These are phyloP conservation scores for Achlya flavicornis DNA, from an alignment of 2,888 invertebrate species.

Conservation along the genomic window DNA sequence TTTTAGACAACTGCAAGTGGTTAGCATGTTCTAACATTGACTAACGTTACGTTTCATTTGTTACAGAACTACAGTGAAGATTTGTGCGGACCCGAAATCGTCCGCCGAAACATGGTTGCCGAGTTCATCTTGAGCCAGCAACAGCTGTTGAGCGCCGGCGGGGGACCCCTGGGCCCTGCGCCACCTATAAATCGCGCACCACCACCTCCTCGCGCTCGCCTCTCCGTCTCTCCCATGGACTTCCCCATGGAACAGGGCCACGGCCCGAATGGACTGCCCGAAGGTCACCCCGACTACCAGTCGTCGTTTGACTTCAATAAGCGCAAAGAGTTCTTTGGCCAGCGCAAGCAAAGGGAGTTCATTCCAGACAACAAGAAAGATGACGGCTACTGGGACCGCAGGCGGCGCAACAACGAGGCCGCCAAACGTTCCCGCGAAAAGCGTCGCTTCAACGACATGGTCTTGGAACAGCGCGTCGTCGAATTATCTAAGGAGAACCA, in stretches of 20 bases:
- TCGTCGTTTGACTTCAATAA: constrained; percentile 84
- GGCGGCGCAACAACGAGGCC: constrained; percentile 98
- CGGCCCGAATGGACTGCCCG: constrained; percentile 53
- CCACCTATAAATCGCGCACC: not conserved
- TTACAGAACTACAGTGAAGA: constrained; percentile 79
- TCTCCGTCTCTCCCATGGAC: constrained; percentile 70
- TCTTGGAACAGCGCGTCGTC: constrained; percentile 95
- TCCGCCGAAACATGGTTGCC: constrained; percentile 93
- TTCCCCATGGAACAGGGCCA: constrained; percentile 78
- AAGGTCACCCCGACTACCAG: constrained; percentile 62
- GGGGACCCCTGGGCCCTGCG: constrained; percentile 67
- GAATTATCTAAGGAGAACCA: constrained; percentile 98
- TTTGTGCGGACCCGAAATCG: constrained; percentile 76
- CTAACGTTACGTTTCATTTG: constrained; percentile 67
- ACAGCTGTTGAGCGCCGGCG: constrained; percentile 70
- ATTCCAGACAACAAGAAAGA: constrained; percentile 98
- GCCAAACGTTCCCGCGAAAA: constrained; percentile 98
- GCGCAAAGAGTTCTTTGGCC: constrained; percentile 93
- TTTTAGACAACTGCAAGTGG: constrained; percentile 55
- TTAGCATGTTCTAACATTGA: constrained; percentile 50
- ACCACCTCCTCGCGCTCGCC: constrained; percentile 63
- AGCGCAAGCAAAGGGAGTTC: constrained; percentile 97
- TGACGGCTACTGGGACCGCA: constrained; percentile 98
- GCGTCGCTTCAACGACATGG: constrained; percentile 97
- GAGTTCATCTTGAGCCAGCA: constrained; percentile 92